Conservation (phyloP, 2,113 vertebrate genomes). For the Calidris pygmaea region DNA sequence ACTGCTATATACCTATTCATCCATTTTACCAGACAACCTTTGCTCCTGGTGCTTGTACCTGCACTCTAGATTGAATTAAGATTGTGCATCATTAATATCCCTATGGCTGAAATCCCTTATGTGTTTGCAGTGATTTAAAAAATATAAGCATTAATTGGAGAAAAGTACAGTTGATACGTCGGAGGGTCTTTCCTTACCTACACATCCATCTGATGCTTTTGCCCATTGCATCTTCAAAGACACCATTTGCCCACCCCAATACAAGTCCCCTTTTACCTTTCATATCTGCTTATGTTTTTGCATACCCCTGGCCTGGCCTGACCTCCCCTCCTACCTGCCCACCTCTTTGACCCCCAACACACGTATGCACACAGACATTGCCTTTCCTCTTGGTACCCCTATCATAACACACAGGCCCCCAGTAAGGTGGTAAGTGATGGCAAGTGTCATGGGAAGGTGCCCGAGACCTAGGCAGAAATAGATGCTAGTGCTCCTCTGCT, state of each 20-base stretch:
- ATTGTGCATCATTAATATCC: background rate
- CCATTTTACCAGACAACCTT: background rate
- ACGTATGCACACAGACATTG: background rate
- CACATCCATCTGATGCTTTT: background rate
- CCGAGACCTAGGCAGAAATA: background rate
- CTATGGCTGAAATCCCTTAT: background rate
- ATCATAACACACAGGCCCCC: background rate
- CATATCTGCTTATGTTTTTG: accelerated
- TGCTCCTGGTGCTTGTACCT: background rate
- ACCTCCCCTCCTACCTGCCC: background rate
- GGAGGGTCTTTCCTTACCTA: background rate
- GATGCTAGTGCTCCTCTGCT: background rate
- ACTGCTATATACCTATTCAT: background rate
- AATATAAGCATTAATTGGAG: background rate
- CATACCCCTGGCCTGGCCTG: background rate
- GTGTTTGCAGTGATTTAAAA: background rate
- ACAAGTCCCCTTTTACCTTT: background rate
- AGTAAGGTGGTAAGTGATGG: background rate
- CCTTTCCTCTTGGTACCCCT: background rate
- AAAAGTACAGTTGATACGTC: background rate
- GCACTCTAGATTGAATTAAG: background rate
- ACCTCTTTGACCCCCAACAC: background rate
- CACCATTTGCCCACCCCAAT: background rate
- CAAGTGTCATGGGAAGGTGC: background rate
- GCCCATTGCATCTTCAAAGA: background rate